Evolutionary conservation across 1,140 invertebrate genomes (phyloP), one percentile per base, ranked within the genome.

Genomic region (Diabrotica undecimpunctata): DNA sequence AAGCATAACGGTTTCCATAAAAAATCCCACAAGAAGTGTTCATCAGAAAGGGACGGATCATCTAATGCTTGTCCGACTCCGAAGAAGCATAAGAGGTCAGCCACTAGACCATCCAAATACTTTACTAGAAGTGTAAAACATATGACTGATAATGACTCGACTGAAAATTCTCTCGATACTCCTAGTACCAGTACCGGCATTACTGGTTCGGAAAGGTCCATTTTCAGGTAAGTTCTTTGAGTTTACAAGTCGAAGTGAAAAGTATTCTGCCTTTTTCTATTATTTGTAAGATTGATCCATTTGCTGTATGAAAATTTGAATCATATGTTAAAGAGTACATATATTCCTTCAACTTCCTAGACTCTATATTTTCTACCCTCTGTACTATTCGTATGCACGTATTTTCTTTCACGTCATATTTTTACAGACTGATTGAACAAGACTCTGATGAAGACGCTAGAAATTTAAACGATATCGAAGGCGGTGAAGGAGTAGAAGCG

Each of bases 131-230:
- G 69, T 57, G 61, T 73, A 38, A 62, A 67, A 25, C 70, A 51
- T 25, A 39, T 60, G 58, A 60, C 39, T 60, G 58, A 60, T 78
- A 38, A 71, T 68, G 65, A 65, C 63, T 36, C 69, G 13, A 65
- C 65, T 37, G 64, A 71, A 46, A 69, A 68, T 65, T 72, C 70
- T 11, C 60, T 77, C 11, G 77, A 79, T 61, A 75, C 81, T 66
- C 84, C 84, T 6, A 85, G 84, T 70, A 85, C 83, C 50, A 85
- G 84, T 71, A 83, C 83, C 70, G 84, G 84, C 77, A 81, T 78
- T 52, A 79, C 77, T 25, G 75, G 64, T 64, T 74, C 75, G 9
- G 79, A 78, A 69, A 78, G 79, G 52, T 75, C 79, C n/a, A 66
- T 84, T 39, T 85, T 83, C 68, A 73, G 83, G 52, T 46, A 46